These are phyloP conservation scores for Edolisoma coerulescens DNA, from an alignment of 2,113 vertebrate genomes.

Conservation along the genomic window DNA sequence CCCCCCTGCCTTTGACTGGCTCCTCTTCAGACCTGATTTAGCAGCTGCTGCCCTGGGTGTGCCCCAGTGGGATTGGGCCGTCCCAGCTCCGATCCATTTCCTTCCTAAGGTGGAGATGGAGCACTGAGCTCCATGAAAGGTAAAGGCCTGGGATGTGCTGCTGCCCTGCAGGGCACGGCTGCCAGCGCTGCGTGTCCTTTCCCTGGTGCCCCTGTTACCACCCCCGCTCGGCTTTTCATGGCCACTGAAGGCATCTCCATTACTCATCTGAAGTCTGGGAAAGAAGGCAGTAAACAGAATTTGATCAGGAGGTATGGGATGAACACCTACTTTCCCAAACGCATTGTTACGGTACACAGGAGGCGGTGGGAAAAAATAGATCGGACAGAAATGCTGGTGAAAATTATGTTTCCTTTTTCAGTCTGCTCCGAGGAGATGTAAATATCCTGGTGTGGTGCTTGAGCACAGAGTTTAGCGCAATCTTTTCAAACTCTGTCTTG, in stretches of 20 bases:
- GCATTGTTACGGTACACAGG: slow-evolving; percentile 20
- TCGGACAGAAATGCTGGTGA: background rate
- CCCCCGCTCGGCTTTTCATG: background rate
- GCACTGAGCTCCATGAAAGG: background rate
- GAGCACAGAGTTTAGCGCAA: background rate
- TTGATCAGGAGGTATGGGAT: slow-evolving; percentile 48
- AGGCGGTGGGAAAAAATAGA: slow-evolving; percentile 33
- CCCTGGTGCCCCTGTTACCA: background rate
- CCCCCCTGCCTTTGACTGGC: background rate
- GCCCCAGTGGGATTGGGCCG: background rate
- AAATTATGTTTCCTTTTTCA: background rate
- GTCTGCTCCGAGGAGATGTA: background rate
- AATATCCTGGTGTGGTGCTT: background rate
- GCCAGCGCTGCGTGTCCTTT: background rate
- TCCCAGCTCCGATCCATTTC: background rate
- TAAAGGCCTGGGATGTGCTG: background rate
- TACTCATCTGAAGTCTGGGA: background rate
- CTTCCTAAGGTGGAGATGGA: background rate
- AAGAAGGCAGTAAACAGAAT: slow-evolving; percentile 47
- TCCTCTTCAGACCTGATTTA: background rate
- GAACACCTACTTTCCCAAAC: slow-evolving; percentile 29
- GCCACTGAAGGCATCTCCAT: background rate
- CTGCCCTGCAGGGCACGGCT: background rate
- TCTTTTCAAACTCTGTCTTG: background rate
- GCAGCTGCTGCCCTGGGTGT: slow-evolving; percentile 15